Conservation (phyloP, 2,888 invertebrate species). For the Autographa gamma region DNA sequence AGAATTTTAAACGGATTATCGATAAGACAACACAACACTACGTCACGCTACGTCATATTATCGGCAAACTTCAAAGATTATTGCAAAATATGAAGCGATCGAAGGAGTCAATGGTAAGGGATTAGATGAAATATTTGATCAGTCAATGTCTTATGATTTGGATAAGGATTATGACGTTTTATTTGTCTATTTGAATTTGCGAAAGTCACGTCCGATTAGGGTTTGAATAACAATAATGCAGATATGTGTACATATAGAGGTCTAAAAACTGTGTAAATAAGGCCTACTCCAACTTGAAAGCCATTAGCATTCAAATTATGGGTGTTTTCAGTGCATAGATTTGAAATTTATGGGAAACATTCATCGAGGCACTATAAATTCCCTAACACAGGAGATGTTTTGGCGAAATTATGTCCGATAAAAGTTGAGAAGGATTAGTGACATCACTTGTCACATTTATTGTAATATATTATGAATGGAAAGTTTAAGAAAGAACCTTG, state of each 20-base stretch:
- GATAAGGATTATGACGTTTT: not conserved
- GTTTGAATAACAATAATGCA: no score
- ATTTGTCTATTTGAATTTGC: not conserved
- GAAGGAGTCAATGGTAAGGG: not conserved
- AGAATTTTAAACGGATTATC: constrained; percentile 5
- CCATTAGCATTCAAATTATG: no score
- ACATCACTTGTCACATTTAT: not conserved
- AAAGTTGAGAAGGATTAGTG: not conserved
- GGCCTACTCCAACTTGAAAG: no score
- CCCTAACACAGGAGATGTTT: no score
- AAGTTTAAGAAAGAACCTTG: no score
- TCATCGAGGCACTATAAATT: no score
- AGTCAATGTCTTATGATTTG: not conserved
- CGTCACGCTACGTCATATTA: constrained; percentile 16
- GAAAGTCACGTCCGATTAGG: not conserved
- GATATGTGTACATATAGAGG: no score
- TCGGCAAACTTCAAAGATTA: constrained; percentile 16
- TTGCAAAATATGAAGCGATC: not conserved
- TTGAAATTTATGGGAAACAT: no score
- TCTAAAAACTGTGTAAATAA: no score
- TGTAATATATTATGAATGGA: not conserved
- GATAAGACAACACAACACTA: not conserved
- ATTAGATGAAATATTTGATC: not conserved
- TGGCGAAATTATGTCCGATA: no score
- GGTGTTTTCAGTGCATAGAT: no score